A percentile compares a stretch with the other conserved stretches of the same genome.
These are phyloP conservation scores for Gallinago nigripennis DNA, from an alignment of 2,797 vertebrate genomes.

Conservation along the genomic window DNA sequence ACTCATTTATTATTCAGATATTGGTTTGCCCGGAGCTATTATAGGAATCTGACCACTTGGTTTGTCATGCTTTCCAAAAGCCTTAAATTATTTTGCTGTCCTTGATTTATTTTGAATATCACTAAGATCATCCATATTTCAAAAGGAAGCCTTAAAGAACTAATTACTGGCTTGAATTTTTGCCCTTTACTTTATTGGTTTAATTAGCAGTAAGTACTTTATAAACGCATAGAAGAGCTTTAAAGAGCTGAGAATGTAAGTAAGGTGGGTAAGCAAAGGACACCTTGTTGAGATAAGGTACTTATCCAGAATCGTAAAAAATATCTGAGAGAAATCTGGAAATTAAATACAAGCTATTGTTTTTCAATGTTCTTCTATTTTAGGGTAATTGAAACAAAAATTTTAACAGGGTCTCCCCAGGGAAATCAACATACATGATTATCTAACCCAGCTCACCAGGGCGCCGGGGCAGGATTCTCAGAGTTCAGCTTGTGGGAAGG, in stretches of 20 bases:
- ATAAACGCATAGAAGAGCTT: background rate
- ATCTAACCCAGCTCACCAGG: background rate
- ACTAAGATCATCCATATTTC: background rate
- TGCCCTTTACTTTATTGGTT: background rate
- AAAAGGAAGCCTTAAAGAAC: background rate
- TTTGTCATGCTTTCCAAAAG: conserved; percentile 12
- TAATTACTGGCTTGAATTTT: background rate
- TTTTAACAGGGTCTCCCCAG: background rate
- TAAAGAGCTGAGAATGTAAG: background rate
- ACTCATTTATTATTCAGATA: conserved; percentile 42
- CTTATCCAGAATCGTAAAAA: background rate
- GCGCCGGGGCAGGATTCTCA: background rate
- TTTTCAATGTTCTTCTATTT: background rate
- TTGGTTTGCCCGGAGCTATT: background rate
- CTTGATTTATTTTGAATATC: background rate
- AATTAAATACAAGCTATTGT: background rate
- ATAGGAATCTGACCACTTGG: background rate
- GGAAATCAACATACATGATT: background rate
- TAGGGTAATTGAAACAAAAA: background rate
- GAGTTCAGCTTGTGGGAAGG: background rate
- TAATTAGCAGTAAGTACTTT: background rate
- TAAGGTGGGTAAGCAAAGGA: background rate
- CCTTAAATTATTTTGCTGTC: background rate
- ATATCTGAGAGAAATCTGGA: background rate
- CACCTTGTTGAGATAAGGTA: background rate